Evolutionary conservation across 2,888 invertebrate genomes (phyloP).

Genomic region (Corythucha ciliata): DNA sequence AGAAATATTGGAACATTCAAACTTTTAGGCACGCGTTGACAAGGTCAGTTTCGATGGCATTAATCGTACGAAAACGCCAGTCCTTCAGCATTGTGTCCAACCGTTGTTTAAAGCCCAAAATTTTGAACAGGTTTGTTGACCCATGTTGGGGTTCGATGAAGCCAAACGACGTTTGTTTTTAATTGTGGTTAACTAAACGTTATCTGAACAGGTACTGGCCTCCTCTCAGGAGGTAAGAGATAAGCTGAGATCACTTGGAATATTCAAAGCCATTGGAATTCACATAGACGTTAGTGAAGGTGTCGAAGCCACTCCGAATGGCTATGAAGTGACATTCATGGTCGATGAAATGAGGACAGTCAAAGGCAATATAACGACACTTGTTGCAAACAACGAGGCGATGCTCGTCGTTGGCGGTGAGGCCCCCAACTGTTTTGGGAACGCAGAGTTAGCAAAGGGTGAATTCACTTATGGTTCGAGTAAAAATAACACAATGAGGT

Average conservation of each 20-base stretch:
- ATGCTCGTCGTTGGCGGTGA: constrained; percentile 64
- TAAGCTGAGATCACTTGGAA: constrained; percentile 72
- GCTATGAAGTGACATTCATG: constrained; percentile 77
- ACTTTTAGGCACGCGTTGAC: constrained; percentile 71
- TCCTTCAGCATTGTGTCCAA: constrained; percentile 65
- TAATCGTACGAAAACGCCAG: constrained; percentile 77
- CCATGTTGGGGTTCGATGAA: constrained; percentile 29
- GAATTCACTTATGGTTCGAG: constrained; percentile 81
- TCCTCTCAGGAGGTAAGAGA: constrained; percentile 53
- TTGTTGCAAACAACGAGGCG: constrained; percentile 81
- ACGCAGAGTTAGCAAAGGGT: constrained; percentile 72
- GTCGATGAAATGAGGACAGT: constrained; percentile 75
- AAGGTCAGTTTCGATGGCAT: constrained; percentile 78
- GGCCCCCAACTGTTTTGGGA: constrained; percentile 74
- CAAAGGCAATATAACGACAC: constrained; percentile 75
- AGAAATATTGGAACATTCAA: no score
- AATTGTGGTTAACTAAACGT: constrained; percentile 41
- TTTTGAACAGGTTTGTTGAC: constrained; percentile 72
- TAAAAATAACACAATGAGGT: constrained; percentile 67
- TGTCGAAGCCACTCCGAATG: constrained; percentile 63
- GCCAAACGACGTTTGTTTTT: not conserved
- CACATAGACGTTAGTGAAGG: constrained; percentile 81
- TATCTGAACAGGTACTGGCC: constrained; percentile 41
- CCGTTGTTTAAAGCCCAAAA: constrained; percentile 75
- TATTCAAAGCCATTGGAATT: constrained; percentile 78